Evolutionary conservation across 2,888 invertebrate species (phyloP).

Genomic region (Synergus japonicus): DNA sequence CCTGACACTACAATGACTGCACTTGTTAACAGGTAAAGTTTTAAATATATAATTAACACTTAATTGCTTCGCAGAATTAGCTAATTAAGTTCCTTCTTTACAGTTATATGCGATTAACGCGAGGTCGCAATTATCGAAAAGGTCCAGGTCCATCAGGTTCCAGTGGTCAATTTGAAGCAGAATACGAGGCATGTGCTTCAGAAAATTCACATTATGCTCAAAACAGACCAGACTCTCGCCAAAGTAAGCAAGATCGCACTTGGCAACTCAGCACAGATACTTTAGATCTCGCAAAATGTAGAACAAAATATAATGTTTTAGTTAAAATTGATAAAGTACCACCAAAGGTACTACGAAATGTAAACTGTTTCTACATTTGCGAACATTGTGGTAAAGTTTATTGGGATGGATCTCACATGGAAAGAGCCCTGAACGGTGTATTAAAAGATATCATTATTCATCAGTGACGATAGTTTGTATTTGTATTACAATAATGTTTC

Average conservation of each 20-base stretch:
- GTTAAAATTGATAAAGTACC: slow-evolving; percentile 80
- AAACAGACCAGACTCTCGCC: slow-evolving; percentile 40
- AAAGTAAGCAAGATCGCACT: slow-evolving; percentile 56
- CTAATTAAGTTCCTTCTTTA: not conserved
- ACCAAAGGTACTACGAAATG: slow-evolving; percentile 75
- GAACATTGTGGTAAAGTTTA: slow-evolving; percentile 86
- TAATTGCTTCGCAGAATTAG: too few relatives aligned
- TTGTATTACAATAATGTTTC: slow-evolving; percentile 7
- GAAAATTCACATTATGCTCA: not conserved
- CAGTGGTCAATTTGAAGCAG: slow-evolving; percentile 11
- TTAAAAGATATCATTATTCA: slow-evolving; percentile 59
- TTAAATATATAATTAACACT: not conserved
- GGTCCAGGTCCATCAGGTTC: slow-evolving; percentile 10
- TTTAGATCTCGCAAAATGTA: slow-evolving; percentile 75
- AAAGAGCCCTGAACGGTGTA: slow-evolving; percentile 55
- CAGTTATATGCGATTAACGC: slow-evolving; percentile 4
- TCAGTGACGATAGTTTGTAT: slow-evolving; percentile 13
- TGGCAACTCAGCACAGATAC: slow-evolving; percentile 73
- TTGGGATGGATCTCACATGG: slow-evolving; percentile 82
- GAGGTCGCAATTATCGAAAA: slow-evolving; percentile 3
- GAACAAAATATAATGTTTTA: slow-evolving; percentile 79
- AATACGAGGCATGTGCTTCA: slow-evolving; percentile 13
- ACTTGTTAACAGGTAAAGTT: slow-evolving; percentile 63
- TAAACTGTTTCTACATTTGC: slow-evolving; percentile 84
- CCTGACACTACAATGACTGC: slow-evolving; percentile 75